Percentiles rank a stretch among this genome's conserved stretches.
phyloP scores from a whole-genome alignment of 1,140 invertebrate species.

The Parapsyche elsis region DNA sequence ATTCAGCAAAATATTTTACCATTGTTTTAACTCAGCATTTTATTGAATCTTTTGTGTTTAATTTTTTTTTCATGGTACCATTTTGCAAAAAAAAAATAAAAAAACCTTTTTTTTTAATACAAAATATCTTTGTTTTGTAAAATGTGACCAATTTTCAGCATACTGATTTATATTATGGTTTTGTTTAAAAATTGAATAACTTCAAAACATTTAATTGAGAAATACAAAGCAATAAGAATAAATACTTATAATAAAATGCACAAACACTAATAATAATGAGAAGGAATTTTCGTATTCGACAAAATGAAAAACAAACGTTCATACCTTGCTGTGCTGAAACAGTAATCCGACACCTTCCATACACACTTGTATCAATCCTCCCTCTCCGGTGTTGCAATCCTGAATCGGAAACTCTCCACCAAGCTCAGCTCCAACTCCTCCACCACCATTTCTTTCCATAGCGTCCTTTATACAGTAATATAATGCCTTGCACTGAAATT shows the following conservation, averaged over 20 bases:
- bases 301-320: slow-evolving; percentile 8
- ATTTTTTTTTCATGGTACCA: no score
- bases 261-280: slow-evolving; percentile 50
- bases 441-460: slow-evolving; percentile 95
- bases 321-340: slow-evolving; percentile 99
- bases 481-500: slow-evolving; percentile 93
- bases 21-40: slow-evolving; percentile 8
- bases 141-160: slow-evolving; percentile 17
- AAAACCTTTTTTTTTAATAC: background rate
- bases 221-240: slow-evolving; percentile 37
- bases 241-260: slow-evolving; percentile 50
- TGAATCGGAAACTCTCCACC: slow-evolving; percentile 99
- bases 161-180: slow-evolving; percentile 11
- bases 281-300: slow-evolving; percentile 32
- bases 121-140: background rate
- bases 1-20: slow-evolving; percentile 30
- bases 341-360: slow-evolving; percentile 98
- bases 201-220: slow-evolving; percentile 29
- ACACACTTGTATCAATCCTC: slow-evolving; percentile 97
- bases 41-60: background rate
- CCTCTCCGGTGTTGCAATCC: slow-evolving; percentile 95
- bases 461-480: slow-evolving; percentile 99
- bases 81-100: background rate
- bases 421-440: slow-evolving; percentile 85
- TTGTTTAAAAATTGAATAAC: slow-evolving; percentile 23